These are phyloP conservation scores for Lanius ludovicianus DNA, from an alignment of 2,113 vertebrate species.

Conservation along the genomic window DNA sequence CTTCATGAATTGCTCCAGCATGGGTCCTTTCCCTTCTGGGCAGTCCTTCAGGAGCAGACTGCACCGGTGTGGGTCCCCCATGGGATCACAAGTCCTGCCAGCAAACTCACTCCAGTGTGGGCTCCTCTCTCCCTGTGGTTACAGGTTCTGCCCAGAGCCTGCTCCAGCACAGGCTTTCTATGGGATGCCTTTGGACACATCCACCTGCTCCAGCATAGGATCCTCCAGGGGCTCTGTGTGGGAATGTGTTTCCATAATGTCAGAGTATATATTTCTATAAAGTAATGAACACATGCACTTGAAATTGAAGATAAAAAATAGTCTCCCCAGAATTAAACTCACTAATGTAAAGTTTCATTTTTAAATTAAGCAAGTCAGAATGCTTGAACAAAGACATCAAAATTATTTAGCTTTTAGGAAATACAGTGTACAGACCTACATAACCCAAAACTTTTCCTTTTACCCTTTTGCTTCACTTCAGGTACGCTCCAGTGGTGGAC, in stretches of 20 bases:
- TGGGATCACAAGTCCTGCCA: neutral
- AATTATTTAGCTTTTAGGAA: neutral
- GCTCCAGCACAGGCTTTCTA: rapidly evolving
- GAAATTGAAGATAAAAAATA: neutral
- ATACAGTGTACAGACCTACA: rapidly evolving
- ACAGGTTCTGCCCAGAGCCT: neutral
- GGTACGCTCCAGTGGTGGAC: rapidly evolving
- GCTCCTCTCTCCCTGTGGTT: neutral
- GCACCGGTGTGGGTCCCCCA: rapidly evolving
- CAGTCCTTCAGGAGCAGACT: neutral
- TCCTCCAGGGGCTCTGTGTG: rapidly evolving
- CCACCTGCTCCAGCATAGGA: rapidly evolving
- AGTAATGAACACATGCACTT: too few species aligned
- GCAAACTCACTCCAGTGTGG: neutral
- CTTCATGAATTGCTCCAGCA: rapidly evolving
- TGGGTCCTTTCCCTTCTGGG: neutral
- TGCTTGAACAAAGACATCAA: neutral
- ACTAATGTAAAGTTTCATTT: neutral
- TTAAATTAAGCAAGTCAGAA: neutral
- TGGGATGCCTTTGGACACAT: neutral
- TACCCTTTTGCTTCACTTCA: neutral
- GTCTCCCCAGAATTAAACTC: rapidly evolving
- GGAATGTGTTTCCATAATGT: neutral
- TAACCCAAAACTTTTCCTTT: neutral
- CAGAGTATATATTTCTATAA: neutral